Evolutionary conservation across 92 coral and sea anemone species (phyloP).

Genomic region (Blastomussa wellsi): DNA sequence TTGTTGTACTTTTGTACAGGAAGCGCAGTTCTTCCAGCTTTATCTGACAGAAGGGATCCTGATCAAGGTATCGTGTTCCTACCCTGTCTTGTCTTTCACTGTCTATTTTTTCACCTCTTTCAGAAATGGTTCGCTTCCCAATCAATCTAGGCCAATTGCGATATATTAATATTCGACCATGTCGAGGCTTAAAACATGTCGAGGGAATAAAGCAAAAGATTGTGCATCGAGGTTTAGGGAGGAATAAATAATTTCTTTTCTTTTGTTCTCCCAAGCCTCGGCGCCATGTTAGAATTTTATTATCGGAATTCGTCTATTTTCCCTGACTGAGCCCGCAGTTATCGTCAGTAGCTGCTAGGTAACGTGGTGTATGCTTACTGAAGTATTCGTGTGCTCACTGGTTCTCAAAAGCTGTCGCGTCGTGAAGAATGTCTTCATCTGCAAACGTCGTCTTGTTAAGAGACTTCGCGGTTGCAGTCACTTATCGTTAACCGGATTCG

Average conservation of each 20-base stretch:
- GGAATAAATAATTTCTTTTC: too few relatives aligned
- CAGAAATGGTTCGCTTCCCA: background rate
- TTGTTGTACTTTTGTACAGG: constrained; percentile 89
- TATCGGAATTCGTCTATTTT: too few relatives aligned
- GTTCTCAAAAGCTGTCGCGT: background rate
- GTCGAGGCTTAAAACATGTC: too few relatives aligned
- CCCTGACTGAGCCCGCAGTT: background rate
- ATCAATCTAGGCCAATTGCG: too few relatives aligned
- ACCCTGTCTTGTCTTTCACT: background rate
- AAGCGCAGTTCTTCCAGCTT: constrained; percentile 86
- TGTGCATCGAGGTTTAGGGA: too few relatives aligned
- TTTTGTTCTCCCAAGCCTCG: too few relatives aligned
- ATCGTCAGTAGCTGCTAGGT: background rate
- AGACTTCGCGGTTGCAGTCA: background rate
- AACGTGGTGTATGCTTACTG: background rate
- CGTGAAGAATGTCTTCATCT: background rate
- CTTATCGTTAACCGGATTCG: background rate
- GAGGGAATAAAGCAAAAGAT: too few relatives aligned
- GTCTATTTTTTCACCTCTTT: background rate
- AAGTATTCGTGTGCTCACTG: background rate
- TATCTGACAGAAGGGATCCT: constrained; percentile 86
- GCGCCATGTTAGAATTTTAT: too few relatives aligned
- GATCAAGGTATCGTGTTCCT: constrained; percentile 72
- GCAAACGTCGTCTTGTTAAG: background rate
- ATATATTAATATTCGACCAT: too few relatives aligned